Percentiles rank a stretch among this genome's conserved stretches.
Conservation (phyloP, 2,888 invertebrate species). For the Caenorhabditis afra region DNA sequence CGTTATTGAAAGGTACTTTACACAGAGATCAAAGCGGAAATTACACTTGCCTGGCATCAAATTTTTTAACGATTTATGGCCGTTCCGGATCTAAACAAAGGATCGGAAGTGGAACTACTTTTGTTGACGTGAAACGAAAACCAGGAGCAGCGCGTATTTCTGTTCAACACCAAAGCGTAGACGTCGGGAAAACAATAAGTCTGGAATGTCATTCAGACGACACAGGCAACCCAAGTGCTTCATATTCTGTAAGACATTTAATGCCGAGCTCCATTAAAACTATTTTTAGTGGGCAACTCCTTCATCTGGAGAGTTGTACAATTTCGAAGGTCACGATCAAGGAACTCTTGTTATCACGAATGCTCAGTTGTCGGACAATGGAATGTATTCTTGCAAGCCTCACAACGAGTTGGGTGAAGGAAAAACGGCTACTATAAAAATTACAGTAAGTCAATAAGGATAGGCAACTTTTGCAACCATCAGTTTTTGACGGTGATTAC, state of each 20-base stretch:
- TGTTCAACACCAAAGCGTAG: constrained; percentile 82
- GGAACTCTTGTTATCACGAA: constrained; percentile 82
- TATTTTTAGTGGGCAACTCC: constrained; percentile 60
- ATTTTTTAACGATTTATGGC: constrained; percentile 86
- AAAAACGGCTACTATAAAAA: constrained; percentile 85
- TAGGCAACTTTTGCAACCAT: too few relatives aligned
- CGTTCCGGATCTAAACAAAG: constrained; percentile 68
- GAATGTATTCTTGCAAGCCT: constrained; percentile 92
- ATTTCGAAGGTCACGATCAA: constrained; percentile 63
- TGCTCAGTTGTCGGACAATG: constrained; percentile 89
- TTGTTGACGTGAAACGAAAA: constrained; percentile 71
- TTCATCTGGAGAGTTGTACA: constrained; percentile 62
- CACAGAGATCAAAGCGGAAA: constrained; percentile 85
- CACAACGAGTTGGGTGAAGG: constrained; percentile 90
- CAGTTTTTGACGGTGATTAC: too few relatives aligned
- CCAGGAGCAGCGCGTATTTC: constrained; percentile 73
- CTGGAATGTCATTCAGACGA: constrained; percentile 89
- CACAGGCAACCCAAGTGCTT: constrained; percentile 86
- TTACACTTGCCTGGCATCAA: constrained; percentile 91
- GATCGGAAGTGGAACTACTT: constrained; percentile 63
- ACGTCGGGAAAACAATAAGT: constrained; percentile 89
- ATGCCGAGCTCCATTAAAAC: too few relatives aligned
- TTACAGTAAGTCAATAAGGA: constrained; percentile 84
- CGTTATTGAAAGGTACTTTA: too few relatives aligned
- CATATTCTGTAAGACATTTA: constrained; percentile 57